Evolutionary conservation across 2,888 invertebrate genomes (phyloP).

Genomic region (Biston stratarius): DNA sequence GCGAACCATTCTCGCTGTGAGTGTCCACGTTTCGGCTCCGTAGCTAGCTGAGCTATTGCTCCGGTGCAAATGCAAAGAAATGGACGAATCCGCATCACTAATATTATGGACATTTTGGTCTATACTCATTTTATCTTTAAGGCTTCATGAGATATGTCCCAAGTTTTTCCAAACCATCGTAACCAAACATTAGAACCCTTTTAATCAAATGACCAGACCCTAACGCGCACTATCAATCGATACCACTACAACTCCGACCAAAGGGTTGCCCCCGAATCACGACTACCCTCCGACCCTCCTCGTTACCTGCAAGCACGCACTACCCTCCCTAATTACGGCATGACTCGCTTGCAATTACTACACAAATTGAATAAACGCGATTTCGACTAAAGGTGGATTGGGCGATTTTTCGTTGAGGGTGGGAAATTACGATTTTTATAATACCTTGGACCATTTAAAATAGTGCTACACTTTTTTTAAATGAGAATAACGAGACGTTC

Average conservation of each 20-base stretch:
- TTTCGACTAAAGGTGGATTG: constrained; percentile 36
- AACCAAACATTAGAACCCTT: constrained; percentile 33
- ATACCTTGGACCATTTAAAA: not conserved
- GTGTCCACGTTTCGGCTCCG: too few species aligned
- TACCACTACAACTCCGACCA: constrained; percentile 32
- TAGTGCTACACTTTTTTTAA: not conserved
- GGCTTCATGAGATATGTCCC: too few species aligned
- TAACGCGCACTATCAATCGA: constrained; percentile 37
- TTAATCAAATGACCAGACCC: constrained; percentile 35
- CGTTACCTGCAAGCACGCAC: constrained; percentile 49
- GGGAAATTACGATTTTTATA: not conserved
- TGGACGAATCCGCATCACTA: too few species aligned
- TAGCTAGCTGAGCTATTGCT: too few species aligned
- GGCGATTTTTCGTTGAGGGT: constrained; percentile 19
- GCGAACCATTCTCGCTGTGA: too few species aligned
- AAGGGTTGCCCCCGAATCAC: constrained; percentile 44
- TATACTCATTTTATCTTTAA: too few species aligned
- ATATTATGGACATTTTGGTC: too few species aligned
- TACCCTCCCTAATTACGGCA: constrained; percentile 45
- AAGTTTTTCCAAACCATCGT: constrained; percentile 11
- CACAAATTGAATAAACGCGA: constrained; percentile 45
- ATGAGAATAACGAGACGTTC: not conserved
- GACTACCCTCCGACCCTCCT: constrained; percentile 32
- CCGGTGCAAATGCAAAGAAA: too few species aligned
- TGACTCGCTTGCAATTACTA: constrained; percentile 48